Conservation (phyloP, 2,113 vertebrate species). For the Ctenodactylus gundi region DNA sequence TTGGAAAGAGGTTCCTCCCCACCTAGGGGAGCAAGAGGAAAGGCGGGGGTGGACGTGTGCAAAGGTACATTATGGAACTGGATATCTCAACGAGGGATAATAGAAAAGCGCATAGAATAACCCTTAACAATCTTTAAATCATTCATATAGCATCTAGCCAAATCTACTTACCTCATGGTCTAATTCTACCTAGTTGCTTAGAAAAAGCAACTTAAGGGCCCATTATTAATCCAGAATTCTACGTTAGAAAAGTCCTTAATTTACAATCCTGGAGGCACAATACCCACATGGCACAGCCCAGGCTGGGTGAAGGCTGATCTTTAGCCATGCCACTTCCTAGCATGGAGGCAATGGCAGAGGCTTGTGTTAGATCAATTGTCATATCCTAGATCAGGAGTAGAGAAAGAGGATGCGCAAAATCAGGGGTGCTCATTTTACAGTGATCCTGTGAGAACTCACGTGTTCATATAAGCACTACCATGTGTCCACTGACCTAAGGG, state of each 20-base stretch:
- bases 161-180: neutral
- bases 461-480: neutral
- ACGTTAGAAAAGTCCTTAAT: too few relatives aligned
- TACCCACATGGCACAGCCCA: neutral
- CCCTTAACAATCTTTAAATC: neutral
- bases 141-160: neutral
- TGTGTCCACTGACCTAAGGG: too few relatives aligned
- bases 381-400: neutral
- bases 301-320: neutral
- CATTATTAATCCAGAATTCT: neutral
- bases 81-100: neutral
- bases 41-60: neutral
- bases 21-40: neutral
- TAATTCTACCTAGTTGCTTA: too few relatives aligned
- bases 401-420: neutral
- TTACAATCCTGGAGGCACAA: neutral
- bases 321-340: too few relatives aligned
- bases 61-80: neutral
- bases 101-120: neutral
- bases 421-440: neutral
- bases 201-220: neutral
- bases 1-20: neutral
- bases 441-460: neutral
- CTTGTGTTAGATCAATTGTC: neutral
- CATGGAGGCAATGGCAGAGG: too few relatives aligned